A percentile compares a stretch with the other conserved stretches of the same genome.
phyloP scores from a whole-genome alignment of 1,140 invertebrate species.

The Drosophila yakuba region DNA sequence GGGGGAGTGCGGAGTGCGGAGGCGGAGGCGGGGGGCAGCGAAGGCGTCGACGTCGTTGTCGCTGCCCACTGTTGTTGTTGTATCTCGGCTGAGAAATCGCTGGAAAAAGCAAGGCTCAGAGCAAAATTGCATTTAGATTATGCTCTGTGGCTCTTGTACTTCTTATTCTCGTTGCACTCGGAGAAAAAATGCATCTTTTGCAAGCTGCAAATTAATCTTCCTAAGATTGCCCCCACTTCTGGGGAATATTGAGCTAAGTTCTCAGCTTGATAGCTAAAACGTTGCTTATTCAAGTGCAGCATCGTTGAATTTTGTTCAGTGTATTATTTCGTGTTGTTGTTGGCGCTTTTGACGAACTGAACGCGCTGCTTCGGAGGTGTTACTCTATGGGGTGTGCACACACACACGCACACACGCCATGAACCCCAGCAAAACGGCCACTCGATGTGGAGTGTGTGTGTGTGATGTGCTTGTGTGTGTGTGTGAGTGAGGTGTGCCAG shows the following conservation, averaged over 20 bases:
- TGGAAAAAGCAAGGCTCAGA: conserved; percentile 57
- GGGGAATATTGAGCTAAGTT: too few species aligned
- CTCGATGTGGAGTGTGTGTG: conserved; percentile 33
- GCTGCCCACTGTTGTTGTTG: too few species aligned
- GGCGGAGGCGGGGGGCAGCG: conserved; percentile 2
- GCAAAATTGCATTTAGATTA: conserved; percentile 78
- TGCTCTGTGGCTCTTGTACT: conserved; percentile 40
- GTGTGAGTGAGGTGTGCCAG: conserved; percentile 2
- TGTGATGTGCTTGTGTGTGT: neutral
- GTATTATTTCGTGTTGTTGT: conserved; percentile 51
- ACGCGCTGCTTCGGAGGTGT: conserved; percentile 70
- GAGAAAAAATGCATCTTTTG: neutral
- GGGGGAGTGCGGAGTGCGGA: too few species aligned
- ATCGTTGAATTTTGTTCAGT: neutral
- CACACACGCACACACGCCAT: conserved; percentile 24
- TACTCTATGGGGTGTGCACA: conserved; percentile 55
- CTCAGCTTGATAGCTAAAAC: too few species aligned
- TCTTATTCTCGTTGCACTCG: conserved; percentile 17
- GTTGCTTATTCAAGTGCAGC: neutral
- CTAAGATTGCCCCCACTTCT: too few species aligned
- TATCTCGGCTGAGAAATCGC: conserved; percentile 72
- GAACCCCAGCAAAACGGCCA: conserved; percentile 38
- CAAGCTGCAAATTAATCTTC: neutral
- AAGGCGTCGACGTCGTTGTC: neutral
- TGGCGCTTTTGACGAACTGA: conserved; percentile 67